Percentiles rank a stretch among this genome's conserved stretches.
Evolutionary conservation across 2,888 invertebrate species (phyloP).

Genomic region (Drosophila yooni): DNA sequence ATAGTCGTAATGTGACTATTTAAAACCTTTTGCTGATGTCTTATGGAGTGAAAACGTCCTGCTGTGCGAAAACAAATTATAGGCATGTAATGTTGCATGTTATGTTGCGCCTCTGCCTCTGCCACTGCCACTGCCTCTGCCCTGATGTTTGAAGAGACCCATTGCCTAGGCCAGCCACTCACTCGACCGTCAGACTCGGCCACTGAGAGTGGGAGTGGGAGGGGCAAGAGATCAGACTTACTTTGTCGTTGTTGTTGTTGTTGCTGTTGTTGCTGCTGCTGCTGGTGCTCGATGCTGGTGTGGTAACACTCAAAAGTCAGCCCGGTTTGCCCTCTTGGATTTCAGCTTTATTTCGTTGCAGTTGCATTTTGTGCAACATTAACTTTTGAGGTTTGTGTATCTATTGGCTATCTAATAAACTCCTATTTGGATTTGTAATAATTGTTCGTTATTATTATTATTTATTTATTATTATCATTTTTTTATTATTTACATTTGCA

Average conservation of each 20-base stretch:
- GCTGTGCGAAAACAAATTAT: conserved; percentile 84
- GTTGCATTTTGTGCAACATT: conserved; percentile 28
- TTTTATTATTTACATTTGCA: not conserved
- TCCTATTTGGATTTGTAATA: conserved; percentile 71
- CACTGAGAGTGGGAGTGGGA: conserved; percentile 31
- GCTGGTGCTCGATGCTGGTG: conserved; percentile 29
- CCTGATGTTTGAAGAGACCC: conserved; percentile 25
- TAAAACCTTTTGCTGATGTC: conserved; percentile 82
- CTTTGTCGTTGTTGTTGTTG: conserved; percentile 8
- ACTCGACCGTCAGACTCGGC: conserved; percentile 29
- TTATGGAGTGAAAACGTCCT: conserved; percentile 84
- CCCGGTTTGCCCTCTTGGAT: conserved; percentile 64
- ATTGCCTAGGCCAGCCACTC: conserved; percentile 39
- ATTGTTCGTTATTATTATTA: not conserved
- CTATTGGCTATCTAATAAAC: conserved; percentile 64
- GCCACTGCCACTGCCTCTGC: conserved; percentile 4
- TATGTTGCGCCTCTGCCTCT: conserved; percentile 61
- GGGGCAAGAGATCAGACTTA: conserved; percentile 36
- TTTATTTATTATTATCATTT: no score
- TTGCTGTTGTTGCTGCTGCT: not conserved
- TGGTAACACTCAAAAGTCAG: conserved; percentile 59
- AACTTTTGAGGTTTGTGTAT: conserved; percentile 39
- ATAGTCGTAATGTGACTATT: conserved; percentile 54
- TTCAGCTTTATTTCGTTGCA: conserved; percentile 56
- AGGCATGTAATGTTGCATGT: conserved; percentile 84